These are phyloP conservation scores for Eretmocerus hayati DNA, from an alignment of 2,888 invertebrate species.

Conservation along the genomic window DNA sequence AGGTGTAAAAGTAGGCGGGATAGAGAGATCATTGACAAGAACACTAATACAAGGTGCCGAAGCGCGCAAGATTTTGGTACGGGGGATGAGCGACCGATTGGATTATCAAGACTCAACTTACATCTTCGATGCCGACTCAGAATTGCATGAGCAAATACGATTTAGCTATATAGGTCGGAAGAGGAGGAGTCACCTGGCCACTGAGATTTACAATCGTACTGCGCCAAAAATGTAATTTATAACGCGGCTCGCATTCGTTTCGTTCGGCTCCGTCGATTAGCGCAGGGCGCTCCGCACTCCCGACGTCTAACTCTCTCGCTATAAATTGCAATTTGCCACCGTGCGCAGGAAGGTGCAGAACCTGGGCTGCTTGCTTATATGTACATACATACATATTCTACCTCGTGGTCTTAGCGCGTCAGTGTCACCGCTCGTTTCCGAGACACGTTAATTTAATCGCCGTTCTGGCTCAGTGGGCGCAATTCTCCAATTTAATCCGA, in stretches of 20 bases:
- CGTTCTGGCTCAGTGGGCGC: not conserved
- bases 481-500: too few species aligned
- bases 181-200: slow-evolving; percentile 13
- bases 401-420: slow-evolving; percentile 15
- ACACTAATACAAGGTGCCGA: too few species aligned
- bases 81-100: slow-evolving; percentile 11
- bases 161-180: too few species aligned
- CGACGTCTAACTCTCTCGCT: slow-evolving; percentile 17
- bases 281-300: slow-evolving; percentile 7
- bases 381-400: too few species aligned
- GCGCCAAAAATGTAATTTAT: slow-evolving; percentile 33
- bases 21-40: too few species aligned
- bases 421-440: slow-evolving; percentile 22
- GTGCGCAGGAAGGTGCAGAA: too few species aligned
- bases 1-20: too few species aligned
- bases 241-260: slow-evolving; percentile 31
- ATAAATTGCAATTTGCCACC: slow-evolving; percentile 26
- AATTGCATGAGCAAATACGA: slow-evolving; percentile 8
- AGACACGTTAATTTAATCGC: slow-evolving; percentile 24
- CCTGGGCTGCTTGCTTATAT: too few species aligned
- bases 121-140: slow-evolving; percentile 3
- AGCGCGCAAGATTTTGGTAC: too few species aligned
- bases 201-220: slow-evolving; percentile 20
- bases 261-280: slow-evolving; percentile 36
- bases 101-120: slow-evolving; percentile 19